A percentile compares a stretch with the other conserved stretches of the same genome.
Conservation (phyloP, 1,140 invertebrate species). For the Adelges cooleyi region DNA sequence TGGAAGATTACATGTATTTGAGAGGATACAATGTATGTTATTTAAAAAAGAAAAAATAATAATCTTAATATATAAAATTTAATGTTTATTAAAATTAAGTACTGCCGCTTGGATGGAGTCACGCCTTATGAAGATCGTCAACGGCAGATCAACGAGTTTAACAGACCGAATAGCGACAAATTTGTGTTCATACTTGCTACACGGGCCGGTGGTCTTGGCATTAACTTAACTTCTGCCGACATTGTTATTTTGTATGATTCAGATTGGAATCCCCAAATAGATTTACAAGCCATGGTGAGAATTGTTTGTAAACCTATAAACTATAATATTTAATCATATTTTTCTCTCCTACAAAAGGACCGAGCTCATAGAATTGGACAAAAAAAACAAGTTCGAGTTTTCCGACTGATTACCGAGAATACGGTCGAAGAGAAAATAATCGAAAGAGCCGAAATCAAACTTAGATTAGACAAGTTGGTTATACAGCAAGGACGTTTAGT, state of each 20-base stretch:
- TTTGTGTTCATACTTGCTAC: slow-evolving; percentile 99
- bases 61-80: not conserved
- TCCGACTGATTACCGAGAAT: slow-evolving; percentile 94
- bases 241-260: slow-evolving; percentile 97
- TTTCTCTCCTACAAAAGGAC: no score
- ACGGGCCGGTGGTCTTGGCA: slow-evolving; percentile 93
- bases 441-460: slow-evolving; percentile 93
- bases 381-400: slow-evolving; percentile 85
- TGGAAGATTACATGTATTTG: slow-evolving; percentile 98
- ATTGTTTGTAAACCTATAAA: no score
- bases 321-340: no score
- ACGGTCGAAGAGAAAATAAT: slow-evolving; percentile 99
- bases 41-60: no score
- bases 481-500: slow-evolving; percentile 91
- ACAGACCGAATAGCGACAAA: slow-evolving; percentile 78
- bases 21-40: slow-evolving; percentile 53
- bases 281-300: slow-evolving; percentile 78
- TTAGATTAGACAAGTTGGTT: slow-evolving; percentile 88
- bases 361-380: slow-evolving; percentile 98
- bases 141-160: slow-evolving; percentile 90
- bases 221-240: slow-evolving; percentile 97
- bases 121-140: slow-evolving; percentile 96
- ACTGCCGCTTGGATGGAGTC: slow-evolving; percentile 93
- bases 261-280: slow-evolving; percentile 99
- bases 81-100: slow-evolving; percentile 45